phyloP scores from a whole-genome alignment of 1,140 invertebrate genomes.

The Nasonia longicornis region DNA sequence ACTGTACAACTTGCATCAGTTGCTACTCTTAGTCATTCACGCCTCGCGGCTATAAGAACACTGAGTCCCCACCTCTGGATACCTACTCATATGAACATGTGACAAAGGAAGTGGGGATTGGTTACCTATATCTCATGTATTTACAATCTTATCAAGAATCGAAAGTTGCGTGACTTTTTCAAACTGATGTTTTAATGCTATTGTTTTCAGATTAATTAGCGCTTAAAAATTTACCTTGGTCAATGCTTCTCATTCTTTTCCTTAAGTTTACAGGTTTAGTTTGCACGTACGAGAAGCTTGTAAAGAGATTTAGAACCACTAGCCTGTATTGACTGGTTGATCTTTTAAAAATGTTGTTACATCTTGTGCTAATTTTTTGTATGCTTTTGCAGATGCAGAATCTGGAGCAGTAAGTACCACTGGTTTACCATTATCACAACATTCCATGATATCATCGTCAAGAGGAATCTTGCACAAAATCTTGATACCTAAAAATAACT shows the following conservation, averaged over 20 bases:
- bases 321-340: conserved; percentile 44
- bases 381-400: conserved; percentile 71
- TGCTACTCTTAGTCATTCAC: background rate
- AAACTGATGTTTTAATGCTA: background rate
- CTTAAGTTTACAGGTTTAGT: conserved; percentile 24
- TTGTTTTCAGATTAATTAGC: conserved; percentile 16
- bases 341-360: conserved; percentile 67
- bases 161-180: background rate
- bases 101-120: conserved; percentile 32
- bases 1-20: conserved; percentile 7
- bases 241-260: background rate
- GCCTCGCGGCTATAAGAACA: conserved; percentile 6
- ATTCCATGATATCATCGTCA: conserved; percentile 76
- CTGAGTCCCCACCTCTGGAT: conserved; percentile 25
- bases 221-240: background rate
- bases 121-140: conserved; percentile 3
- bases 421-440: conserved; percentile 82
- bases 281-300: background rate
- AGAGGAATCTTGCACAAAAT: conserved; percentile 83
- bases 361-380: conserved; percentile 71
- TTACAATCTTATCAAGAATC: background rate
- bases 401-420: conserved; percentile 79
- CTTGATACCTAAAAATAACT: conserved; percentile 54
- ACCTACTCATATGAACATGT: conserved; percentile 32
- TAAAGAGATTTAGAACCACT: background rate